Conservation (phyloP, 2,797 vertebrate species). For the Orestias chungarensis region DNA sequence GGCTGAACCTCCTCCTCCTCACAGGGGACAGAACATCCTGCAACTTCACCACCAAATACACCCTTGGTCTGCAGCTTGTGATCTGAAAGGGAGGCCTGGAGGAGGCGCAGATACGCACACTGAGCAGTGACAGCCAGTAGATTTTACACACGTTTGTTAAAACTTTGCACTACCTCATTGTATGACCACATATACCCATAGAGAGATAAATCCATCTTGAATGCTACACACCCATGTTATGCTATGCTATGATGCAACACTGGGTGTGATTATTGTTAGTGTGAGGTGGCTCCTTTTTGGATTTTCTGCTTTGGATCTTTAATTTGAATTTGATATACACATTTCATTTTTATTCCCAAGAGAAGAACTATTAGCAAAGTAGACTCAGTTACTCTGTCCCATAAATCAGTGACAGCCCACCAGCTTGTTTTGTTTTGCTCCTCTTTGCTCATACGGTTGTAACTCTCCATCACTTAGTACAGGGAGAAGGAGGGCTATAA, state of each 20-base stretch:
- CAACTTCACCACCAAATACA: slow-evolving; percentile 55
- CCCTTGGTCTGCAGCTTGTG: slow-evolving; percentile 51
- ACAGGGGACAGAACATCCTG: slow-evolving; percentile 46
- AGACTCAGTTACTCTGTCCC: slow-evolving; percentile 66
- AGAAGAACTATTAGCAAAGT: slow-evolving; percentile 20
- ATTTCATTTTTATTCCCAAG: neutral
- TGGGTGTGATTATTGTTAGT: slow-evolving; percentile 30
- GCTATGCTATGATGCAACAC: slow-evolving; percentile 38
- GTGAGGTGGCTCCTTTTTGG: neutral
- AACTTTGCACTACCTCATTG: slow-evolving; percentile 20
- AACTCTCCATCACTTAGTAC: slow-evolving; percentile 49
- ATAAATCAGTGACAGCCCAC: slow-evolving; percentile 50
- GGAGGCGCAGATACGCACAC: neutral
- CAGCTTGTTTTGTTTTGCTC: slow-evolving; percentile 49
- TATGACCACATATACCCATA: slow-evolving; percentile 30
- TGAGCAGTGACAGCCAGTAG: slow-evolving; percentile 52
- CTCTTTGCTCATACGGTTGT: slow-evolving; percentile 55
- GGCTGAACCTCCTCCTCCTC: slow-evolving; percentile 47
- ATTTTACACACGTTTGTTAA: slow-evolving; percentile 56
- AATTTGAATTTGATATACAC: slow-evolving; percentile 1
- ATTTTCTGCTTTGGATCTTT: slow-evolving; percentile 15
- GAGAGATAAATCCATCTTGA: slow-evolving; percentile 23
- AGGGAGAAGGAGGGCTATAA: slow-evolving; percentile 48
- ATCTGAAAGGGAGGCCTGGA: slow-evolving; percentile 42
- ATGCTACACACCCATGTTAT: slow-evolving; percentile 22